Evolutionary conservation across 2,888 invertebrate species (phyloP), one percentile per base, ranked within the genome.

Genomic region (Phymatocera aterrima): DNA sequence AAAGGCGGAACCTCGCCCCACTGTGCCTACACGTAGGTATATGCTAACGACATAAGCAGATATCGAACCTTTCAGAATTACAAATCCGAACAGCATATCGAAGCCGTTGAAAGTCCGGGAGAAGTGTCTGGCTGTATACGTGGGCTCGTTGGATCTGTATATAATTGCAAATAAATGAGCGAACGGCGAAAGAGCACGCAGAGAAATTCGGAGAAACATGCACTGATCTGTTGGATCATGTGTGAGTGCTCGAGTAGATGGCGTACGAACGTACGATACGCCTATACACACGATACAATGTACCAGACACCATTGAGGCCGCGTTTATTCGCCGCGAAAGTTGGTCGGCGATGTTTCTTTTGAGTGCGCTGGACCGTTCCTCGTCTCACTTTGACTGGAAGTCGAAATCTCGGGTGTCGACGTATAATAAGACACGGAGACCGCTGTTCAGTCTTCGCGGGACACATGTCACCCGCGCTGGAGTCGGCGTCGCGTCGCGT

Each of bases 361-460:
- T n/a, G 68, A 68, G 46, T 21, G 12, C 12, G 68, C 43, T 24
- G 24, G 12, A 21, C 28, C 46, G 40, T 43, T 46, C 51, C 51
- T 51, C 37, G 72, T 48, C 57, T 37, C 40, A 57, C 40, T 57
- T 54, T 54, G 75, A 24, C 57, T 54, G 57, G 57, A 75, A 57
- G 80, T 75, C 81, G 81, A 84, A 80, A 84, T 83, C 83, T 84
- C 81, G 82, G 83, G 83, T 82, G 84, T 84, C 80, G 79, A 78
- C 81, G 87, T 85, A 86, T 86, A 87, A 87, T 87, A 87, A 85
- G 85, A 85, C 83, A 86, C 82, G 83, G 80, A 83, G 84, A 85
- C 82, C 84, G 83, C 78, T 84, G 85, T 86, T 82, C 84, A 83
- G 84, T 87, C 88, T 88, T 87, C 86, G 88, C 79, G 85, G 72